Percentiles rank a stretch among this genome's conserved stretches.
Conservation (phyloP, 1,140 invertebrate genomes). For the Brachionus koreanus region DNA sequence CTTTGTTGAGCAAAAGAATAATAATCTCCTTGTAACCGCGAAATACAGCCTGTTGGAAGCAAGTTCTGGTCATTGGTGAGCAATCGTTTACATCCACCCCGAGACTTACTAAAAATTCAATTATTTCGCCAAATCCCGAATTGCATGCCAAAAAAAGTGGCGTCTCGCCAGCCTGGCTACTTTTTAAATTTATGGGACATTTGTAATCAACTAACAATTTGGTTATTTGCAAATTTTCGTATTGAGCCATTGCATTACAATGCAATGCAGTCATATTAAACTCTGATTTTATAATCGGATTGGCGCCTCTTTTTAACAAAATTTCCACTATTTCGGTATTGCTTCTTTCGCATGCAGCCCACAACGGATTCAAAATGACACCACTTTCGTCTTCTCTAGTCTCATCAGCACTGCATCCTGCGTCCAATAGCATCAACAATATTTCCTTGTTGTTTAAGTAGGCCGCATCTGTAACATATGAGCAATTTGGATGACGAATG, state of each 20-base stretch:
- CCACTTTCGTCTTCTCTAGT: slow-evolving; percentile 38
- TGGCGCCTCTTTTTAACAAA: slow-evolving; percentile 7
- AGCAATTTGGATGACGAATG: not conserved
- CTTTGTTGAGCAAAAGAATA: slow-evolving; percentile 4
- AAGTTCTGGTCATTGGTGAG: not conserved
- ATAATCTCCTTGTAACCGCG: slow-evolving; percentile 9
- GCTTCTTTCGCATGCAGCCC: slow-evolving; percentile 44
- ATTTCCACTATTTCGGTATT: slow-evolving; percentile 13
- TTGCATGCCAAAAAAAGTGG: slow-evolving; percentile 29
- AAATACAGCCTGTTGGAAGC: slow-evolving; percentile 28
- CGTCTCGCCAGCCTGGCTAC: slow-evolving; percentile 17
- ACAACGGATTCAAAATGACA: slow-evolving; percentile 30
- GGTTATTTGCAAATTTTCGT: slow-evolving; percentile 34
- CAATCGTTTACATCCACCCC: not conserved
- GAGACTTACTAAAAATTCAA: not conserved
- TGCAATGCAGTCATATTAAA: slow-evolving; percentile 38
- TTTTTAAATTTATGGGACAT: slow-evolving; percentile 40
- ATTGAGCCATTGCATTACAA: slow-evolving; percentile 36
- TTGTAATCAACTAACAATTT: slow-evolving; percentile 12
- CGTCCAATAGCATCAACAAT: not conserved
- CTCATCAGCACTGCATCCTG: slow-evolving; percentile 8
- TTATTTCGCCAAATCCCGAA: slow-evolving; percentile 29
- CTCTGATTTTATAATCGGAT: not conserved
- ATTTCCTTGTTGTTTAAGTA: slow-evolving; percentile 13
- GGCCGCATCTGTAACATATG: slow-evolving; percentile 28